Conservation (phyloP, 2,888 invertebrate species). For the Eupeodes luniger region DNA sequence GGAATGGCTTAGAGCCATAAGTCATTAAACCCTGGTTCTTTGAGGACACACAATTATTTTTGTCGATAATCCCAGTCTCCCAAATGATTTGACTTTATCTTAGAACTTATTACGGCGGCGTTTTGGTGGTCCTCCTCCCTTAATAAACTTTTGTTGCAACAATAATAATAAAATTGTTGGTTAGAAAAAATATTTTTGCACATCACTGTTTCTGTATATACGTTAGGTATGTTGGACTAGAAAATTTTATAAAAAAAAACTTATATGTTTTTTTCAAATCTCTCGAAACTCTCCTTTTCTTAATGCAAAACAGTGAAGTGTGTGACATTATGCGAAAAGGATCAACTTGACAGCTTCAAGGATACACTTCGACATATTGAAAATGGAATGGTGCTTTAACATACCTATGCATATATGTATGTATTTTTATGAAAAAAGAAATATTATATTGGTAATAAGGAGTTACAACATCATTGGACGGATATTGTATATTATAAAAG, state of each 20-base stretch:
- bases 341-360: constrained; percentile 60
- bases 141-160: no score
- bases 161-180: no score
- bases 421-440: background rate
- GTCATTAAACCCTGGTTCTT: no score
- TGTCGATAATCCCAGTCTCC: no score
- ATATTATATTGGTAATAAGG: constrained; percentile 50
- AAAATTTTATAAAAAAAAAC: constrained; percentile 35
- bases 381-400: background rate
- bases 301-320: constrained; percentile 47
- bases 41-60: no score
- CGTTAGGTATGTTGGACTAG: constrained; percentile 15
- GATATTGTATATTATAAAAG: constrained; percentile 7
- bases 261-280: constrained; percentile 47
- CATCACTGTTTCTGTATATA: background rate
- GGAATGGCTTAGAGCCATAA: no score
- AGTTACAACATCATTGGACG: constrained; percentile 8
- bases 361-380: constrained; percentile 52
- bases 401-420: no score
- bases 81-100: no score
- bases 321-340: constrained; percentile 59
- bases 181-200: background rate
- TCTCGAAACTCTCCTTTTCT: constrained; percentile 36
- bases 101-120: no score
- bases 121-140: no score